Evolutionary conservation across 1,140 invertebrate species (phyloP).

Genomic region (Octopus sinensis): DNA sequence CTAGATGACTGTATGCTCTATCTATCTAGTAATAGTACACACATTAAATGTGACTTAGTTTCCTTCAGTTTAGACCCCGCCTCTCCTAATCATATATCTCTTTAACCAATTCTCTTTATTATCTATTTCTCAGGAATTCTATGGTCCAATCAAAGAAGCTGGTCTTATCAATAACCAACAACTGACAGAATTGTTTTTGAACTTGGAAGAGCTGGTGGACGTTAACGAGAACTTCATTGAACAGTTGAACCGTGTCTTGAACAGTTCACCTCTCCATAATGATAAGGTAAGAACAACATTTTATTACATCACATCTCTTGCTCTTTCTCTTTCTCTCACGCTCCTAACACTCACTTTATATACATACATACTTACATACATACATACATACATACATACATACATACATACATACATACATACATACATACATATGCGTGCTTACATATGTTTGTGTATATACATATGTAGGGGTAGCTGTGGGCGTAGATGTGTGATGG

Average conservation of each 20-base stretch:
- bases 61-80: no score
- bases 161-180: conserved; percentile 65
- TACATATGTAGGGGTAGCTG: no score
- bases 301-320: not conserved
- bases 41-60: no score
- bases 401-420: no score
- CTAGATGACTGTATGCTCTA: no score
- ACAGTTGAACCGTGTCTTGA: conserved; percentile 80
- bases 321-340: not conserved
- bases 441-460: no score
- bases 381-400: no score
- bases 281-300: conserved; percentile 61
- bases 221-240: conserved; percentile 83
- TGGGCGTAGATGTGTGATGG: no score
- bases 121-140: conserved; percentile 76
- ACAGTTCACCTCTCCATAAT: conserved; percentile 74
- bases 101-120: not conserved
- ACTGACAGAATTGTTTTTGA: conserved; percentile 85
- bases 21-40: no score
- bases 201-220: conserved; percentile 86
- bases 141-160: conserved; percentile 86
- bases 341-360: not conserved
- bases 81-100: no score
- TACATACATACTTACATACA: no score
- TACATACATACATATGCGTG: no score